These are phyloP conservation scores for Typhlomys cinereus DNA, from an alignment of 2,113 vertebrate genomes.

Conservation along the genomic window DNA sequence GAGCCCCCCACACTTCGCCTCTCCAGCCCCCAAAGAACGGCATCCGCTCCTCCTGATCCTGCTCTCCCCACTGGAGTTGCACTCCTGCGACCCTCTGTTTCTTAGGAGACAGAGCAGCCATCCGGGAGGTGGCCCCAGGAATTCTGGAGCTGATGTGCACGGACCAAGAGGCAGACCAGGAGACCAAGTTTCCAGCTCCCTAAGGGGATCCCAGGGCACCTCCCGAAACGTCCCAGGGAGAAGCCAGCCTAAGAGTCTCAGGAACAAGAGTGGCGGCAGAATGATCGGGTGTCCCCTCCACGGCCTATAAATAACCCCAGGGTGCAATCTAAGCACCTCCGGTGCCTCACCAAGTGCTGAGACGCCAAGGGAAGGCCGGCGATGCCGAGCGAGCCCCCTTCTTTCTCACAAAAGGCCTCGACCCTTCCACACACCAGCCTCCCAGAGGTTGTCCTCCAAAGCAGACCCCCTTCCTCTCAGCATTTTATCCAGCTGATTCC, in stretches of 20 bases:
- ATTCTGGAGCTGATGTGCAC: not conserved
- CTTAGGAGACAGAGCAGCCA: not conserved
- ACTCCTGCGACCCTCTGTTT: not conserved
- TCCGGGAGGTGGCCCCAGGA: not conserved
- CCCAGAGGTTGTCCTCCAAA: not conserved
- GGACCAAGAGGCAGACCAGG: not conserved
- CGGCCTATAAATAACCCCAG: constrained; percentile 65
- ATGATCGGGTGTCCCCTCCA: constrained; percentile 41
- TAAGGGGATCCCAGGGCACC: not conserved
- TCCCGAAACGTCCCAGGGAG: not conserved
- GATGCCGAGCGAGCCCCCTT: not conserved
- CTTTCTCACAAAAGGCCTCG: not conserved
- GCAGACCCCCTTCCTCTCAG: not conserved
- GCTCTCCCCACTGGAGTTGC: not conserved
- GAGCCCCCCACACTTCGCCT: constrained; percentile 16
- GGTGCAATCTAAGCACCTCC: constrained; percentile 60
- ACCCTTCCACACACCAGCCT: too few relatives aligned
- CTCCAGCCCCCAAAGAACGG: not conserved
- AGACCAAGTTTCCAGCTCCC: not conserved
- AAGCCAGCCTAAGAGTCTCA: constrained; percentile 31
- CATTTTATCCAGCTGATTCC: not conserved
- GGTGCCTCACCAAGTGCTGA: constrained; percentile 49
- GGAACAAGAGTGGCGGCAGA: constrained; percentile 44
- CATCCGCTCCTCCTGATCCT: not conserved
- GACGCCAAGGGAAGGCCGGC: constrained; percentile 27